A percentile compares a stretch with the other conserved stretches of the same genome.
Conservation (phyloP, 2,797 vertebrate genomes). For the Graptemys geographica region DNA sequence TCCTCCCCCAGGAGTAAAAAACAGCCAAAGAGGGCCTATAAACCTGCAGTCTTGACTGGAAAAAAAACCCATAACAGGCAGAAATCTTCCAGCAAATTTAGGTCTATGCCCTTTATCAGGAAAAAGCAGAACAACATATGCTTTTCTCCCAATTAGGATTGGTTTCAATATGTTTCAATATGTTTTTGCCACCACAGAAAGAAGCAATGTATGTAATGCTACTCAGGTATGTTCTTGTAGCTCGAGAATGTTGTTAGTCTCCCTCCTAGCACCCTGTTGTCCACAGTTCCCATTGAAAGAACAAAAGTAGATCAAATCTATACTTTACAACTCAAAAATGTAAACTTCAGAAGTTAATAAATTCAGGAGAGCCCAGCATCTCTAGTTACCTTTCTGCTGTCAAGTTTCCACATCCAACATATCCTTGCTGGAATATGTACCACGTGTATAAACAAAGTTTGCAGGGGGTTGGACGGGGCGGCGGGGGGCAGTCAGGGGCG, state of each 20-base stretch:
- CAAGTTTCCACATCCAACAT: not conserved
- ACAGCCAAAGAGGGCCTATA: not conserved
- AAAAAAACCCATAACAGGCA: not conserved
- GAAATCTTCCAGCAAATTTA: not conserved
- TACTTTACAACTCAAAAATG: no score
- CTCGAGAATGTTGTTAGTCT: slow-evolving; percentile 20
- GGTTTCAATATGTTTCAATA: not conserved
- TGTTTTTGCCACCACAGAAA: not conserved
- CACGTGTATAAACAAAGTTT: not conserved
- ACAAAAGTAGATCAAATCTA: no score
- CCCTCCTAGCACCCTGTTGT: not conserved
- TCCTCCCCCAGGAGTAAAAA: not conserved
- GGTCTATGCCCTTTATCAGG: not conserved
- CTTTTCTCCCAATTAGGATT: slow-evolving; percentile 1
- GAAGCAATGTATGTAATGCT: not conserved
- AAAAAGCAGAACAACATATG: not conserved
- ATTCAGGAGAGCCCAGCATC: not conserved
- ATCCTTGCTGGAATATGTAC: not conserved
- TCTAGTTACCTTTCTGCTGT: not conserved
- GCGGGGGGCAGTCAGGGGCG: no score
- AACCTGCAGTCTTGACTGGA: not conserved
- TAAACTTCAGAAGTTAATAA: no score
- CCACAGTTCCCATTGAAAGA: no score
- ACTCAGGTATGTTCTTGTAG: slow-evolving; percentile 1
- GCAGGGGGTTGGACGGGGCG: not conserved